A percentile compares a stretch with the other conserved stretches of the same genome.
These are phyloP conservation scores for Elgaria multicarinata DNA, from an alignment of 2,113 vertebrate genomes.

Conservation along the genomic window DNA sequence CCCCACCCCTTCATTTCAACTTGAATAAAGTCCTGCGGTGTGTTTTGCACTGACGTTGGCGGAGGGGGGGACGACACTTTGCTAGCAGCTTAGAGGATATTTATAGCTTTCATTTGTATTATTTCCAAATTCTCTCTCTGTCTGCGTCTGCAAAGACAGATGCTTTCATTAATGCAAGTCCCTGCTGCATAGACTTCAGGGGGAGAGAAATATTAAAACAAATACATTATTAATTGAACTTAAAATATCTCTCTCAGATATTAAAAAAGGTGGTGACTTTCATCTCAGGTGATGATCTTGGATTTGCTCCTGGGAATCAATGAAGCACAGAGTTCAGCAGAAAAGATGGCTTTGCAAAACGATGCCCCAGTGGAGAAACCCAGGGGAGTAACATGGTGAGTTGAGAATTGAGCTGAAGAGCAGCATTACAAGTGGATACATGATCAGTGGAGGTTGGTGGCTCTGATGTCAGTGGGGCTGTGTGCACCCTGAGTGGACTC, in stretches of 20 bases:
- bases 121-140: slow-evolving; percentile 7
- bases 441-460: neutral
- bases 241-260: slow-evolving; percentile 16
- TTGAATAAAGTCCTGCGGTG: neutral
- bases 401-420: neutral
- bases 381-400: no score
- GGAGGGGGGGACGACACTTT: neutral
- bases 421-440: neutral
- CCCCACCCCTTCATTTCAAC: neutral
- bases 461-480: no score
- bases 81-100: slow-evolving; percentile 2
- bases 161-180: slow-evolving; percentile 20
- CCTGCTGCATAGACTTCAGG: neutral
- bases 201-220: slow-evolving; percentile 30
- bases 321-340: neutral
- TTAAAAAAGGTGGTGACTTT: slow-evolving; percentile 5
- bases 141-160: slow-evolving; percentile 16
- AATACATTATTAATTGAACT: slow-evolving; percentile 31
- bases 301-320: neutral
- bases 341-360: neutral
- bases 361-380: neutral
- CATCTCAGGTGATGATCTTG: neutral
- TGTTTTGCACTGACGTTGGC: neutral
- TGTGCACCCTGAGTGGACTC: no score
- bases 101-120: slow-evolving; percentile 30